phyloP scores from a whole-genome alignment of 2,888 invertebrate genomes.

The Diadegma fenestrale region DNA sequence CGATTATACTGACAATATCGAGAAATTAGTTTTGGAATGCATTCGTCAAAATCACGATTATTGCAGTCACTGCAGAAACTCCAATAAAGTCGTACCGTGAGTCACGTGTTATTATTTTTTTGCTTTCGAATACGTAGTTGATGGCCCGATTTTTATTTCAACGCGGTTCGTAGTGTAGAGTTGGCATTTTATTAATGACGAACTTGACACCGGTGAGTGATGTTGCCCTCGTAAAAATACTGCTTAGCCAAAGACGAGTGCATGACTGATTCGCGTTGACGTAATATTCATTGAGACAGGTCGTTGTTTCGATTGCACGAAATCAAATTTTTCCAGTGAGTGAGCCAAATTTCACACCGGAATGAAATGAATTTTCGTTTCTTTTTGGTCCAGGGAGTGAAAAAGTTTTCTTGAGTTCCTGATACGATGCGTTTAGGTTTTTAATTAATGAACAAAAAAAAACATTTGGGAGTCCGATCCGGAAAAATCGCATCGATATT shows the following conservation, averaged over 20 bases:
- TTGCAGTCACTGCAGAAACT: constrained; percentile 30
- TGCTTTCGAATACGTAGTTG: background rate
- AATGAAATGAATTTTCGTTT: no score
- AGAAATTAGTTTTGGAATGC: background rate
- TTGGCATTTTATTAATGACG: constrained; percentile 42
- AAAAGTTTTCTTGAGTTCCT: no score
- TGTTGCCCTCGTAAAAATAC: constrained; percentile 43
- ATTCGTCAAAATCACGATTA: background rate
- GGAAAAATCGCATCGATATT: background rate
- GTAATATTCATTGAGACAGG: constrained; percentile 63
- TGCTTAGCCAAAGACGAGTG: constrained; percentile 53
- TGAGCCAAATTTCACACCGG: background rate
- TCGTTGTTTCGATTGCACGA: constrained; percentile 42
- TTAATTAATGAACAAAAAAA: background rate
- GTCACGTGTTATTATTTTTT: constrained; percentile 4
- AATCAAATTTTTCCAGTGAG: background rate
- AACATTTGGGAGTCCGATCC: background rate
- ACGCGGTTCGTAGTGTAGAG: constrained; percentile 15
- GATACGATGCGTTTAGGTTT: background rate
- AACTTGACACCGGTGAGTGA: constrained; percentile 66
- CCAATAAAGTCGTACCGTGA: constrained; percentile 39
- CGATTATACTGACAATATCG: background rate
- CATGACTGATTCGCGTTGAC: constrained; percentile 36
- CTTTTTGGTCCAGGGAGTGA: no score
- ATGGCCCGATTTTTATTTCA: constrained; percentile 6